Conservation (phyloP, 2,113 vertebrate species). For the Macaca nemestrina region DNA sequence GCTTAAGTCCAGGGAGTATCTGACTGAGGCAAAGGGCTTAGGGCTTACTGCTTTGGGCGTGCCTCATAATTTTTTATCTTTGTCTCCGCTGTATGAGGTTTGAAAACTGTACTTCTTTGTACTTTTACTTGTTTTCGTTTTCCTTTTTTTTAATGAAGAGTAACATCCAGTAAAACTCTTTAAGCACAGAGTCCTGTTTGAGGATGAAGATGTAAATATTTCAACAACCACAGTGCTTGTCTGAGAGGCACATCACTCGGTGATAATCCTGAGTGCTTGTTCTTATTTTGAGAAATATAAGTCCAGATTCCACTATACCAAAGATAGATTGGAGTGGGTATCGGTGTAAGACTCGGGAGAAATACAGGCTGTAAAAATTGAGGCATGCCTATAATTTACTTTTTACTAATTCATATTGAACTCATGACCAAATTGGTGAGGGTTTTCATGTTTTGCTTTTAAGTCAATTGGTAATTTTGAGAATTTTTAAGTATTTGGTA, state of each 20-base stretch:
- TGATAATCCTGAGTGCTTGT: neutral
- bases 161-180: neutral
- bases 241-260: neutral
- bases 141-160: neutral
- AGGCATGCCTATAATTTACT: neutral
- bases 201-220: neutral
- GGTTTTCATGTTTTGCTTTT: neutral
- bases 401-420: slow-evolving; percentile 26
- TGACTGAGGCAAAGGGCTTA: neutral
- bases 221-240: neutral
- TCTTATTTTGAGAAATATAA: neutral
- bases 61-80: neutral
- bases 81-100: neutral
- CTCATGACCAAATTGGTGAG: neutral
- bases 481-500: slow-evolving; percentile 8
- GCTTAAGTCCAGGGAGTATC: neutral
- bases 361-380: neutral
- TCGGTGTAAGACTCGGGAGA: neutral
- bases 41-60: neutral
- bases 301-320: neutral
- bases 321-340: neutral
- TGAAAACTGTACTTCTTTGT: neutral
- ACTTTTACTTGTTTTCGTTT: neutral
- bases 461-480: neutral
- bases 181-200: neutral